Conservation (phyloP, 2,797 vertebrate genomes). For the Ptychadena robeensis region DNA sequence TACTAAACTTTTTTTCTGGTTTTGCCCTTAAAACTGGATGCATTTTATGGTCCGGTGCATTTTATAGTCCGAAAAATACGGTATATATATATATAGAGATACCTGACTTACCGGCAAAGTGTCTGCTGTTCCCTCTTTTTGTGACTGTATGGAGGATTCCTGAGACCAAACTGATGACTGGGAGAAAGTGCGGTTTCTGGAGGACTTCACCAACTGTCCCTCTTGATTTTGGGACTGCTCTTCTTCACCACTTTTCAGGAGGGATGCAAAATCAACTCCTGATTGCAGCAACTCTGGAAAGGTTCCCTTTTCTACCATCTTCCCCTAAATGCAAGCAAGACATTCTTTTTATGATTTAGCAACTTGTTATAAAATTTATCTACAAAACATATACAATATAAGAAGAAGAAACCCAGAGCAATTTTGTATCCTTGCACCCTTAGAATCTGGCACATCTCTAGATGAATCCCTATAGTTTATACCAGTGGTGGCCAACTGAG, state of each 20-base stretch:
- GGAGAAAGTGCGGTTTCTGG: slow-evolving; percentile 82
- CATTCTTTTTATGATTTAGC: no score
- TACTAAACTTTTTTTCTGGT: no score
- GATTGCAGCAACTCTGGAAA: slow-evolving; percentile 86
- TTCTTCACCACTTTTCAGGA: slow-evolving; percentile 85
- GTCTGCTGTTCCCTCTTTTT: slow-evolving; percentile 80
- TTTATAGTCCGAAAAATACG: no score
- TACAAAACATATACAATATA: neutral
- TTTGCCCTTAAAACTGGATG: no score
- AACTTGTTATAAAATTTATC: neutral
- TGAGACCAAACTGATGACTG: slow-evolving; percentile 85
- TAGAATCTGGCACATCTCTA: neutral
- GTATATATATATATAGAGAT: neutral
- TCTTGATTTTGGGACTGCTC: slow-evolving; percentile 66
- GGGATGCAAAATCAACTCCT: slow-evolving; percentile 90
- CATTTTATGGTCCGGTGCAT: no score
- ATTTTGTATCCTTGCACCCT: neutral
- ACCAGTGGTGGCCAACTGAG: no score
- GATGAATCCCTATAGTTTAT: neutral
- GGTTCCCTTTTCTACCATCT: slow-evolving; percentile 87
- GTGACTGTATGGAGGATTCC: slow-evolving; percentile 80
- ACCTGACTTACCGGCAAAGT: slow-evolving; percentile 77
- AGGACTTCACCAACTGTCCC: slow-evolving; percentile 62
- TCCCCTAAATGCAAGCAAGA: slow-evolving; percentile 76
- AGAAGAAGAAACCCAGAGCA: neutral